Base-by-base conservation (phyloP, 1,140 invertebrate species). In the Belonocnema kinseyi region DNA sequence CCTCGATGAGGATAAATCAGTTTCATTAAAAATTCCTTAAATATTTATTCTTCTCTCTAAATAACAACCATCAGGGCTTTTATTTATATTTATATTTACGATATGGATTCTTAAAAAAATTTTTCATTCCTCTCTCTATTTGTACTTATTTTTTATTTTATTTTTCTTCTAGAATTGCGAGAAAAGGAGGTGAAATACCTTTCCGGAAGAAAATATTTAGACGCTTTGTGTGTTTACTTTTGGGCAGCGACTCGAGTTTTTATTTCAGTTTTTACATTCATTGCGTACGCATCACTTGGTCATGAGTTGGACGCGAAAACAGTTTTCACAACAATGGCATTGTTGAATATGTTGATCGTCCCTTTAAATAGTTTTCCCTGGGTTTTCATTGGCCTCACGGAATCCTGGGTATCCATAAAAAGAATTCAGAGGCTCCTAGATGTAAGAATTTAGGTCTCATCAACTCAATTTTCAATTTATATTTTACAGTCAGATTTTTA, bases 201-300 rank as follows among this genome's bases (percentile, higher is more conserved):
- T 61, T 94, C 95, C 79, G 94, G 95, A 17, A 93, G 97, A 80
- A 99, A 99, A 92, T 99, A 99, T 91, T 90, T 99, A 77, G 99
- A 99, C 92, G 99, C 98, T n/a, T 90, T 99, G 70, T 99, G 98
- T 92, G 99, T 99, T 2, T 99, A 98, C 89, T 97, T 99, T 89
- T 99, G 99, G 99, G 99, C 98, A 1, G 98, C 97, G 10, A 99
- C 98, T n/a, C 98, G 98, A 0, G 96, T 99, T 61, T 86, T 99
- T 2, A 98, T 99, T 80, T 96, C 97, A 2, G 94, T 99, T 74
- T 92, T 98, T 2, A 99, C 98, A 0, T 98, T 99, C 87, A 93
- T 94, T 6, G 96, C 96, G 0, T 99, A 98, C 87, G 94, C 96
- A n/a, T 87, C 97, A 13, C 85, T 98, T 79, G 97, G 97, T 7